Evolutionary conservation across 2,113 vertebrate genomes (phyloP).

Genomic region (Pelvicachromis taeniatus): DNA sequence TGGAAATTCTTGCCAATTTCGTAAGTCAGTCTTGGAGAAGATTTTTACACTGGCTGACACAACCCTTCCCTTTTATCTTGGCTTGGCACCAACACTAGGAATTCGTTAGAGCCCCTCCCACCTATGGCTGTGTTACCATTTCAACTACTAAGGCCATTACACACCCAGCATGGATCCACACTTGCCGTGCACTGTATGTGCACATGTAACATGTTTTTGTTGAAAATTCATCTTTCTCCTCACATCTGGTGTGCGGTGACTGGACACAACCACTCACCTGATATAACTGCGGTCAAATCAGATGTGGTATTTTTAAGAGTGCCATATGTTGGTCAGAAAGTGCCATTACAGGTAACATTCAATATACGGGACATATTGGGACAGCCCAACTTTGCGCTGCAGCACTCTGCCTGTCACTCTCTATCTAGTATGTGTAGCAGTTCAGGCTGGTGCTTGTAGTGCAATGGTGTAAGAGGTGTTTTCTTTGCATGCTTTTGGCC

Average conservation of each 20-base stretch:
- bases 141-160: not conserved
- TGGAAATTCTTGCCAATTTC: not conserved
- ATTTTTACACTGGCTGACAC: not conserved
- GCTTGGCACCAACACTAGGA: not conserved
- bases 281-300: not conserved
- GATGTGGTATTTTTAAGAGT: not conserved
- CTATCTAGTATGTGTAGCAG: not conserved
- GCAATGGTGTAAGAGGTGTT: not conserved
- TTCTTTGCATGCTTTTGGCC: not conserved
- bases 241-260: not conserved
- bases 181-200: not conserved
- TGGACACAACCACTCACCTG: not conserved
- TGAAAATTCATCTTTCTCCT: not conserved
- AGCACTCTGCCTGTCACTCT: not conserved
- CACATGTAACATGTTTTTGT: not conserved
- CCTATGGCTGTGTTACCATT: not conserved
- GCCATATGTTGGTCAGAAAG: not conserved
- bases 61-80: not conserved
- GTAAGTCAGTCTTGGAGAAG: not conserved
- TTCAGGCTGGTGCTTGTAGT: not conserved
- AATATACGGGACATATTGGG: not conserved
- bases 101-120: not conserved
- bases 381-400: not conserved
- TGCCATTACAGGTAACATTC: fast-evolving
- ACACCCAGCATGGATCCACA: not conserved